Evolutionary conservation across 2,888 invertebrate species (phyloP), one percentile per base, ranked within the genome.

Genomic region (Ctena decussata): DNA sequence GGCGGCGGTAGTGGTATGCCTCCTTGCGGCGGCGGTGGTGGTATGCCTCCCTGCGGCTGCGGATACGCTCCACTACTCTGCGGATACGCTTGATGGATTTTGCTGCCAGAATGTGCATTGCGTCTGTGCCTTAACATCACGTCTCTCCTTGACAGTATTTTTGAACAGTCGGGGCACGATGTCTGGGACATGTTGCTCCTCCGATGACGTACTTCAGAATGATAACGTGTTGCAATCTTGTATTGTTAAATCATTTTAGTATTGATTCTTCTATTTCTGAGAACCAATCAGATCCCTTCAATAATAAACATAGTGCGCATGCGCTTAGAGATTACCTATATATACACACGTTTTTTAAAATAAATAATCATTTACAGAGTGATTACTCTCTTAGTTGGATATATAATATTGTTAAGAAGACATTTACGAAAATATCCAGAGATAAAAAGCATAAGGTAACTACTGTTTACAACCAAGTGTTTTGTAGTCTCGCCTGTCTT

Each of bases 61-160:
- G 65, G 65, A 65, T 65, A 65, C 21, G 65, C 65, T 65, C 18
- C 65, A 65, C 18, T 65, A 35, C 65, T 65, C 35, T 32, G 65
- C 21, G 65, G 65, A 65, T 65, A 65, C 65, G 65, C 65, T 65
- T 65, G 8, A 65, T 18, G 32, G 65, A 35, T 35, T 35, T 35
- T 32, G 35, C 35, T 12, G 18, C 65, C 32, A 65, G 35, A 35
- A 35, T 65, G 65, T 35, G 32, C 35, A 65, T 65, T 65, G 32
- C 65, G 65, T 65, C 65, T 65, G 35, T 65, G 65, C 18, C 65
- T 32, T 32, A 65, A 35, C 65, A 65, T 65, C 5, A 65, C 35
- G 35, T 65, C 65, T 21, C 65, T 32, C 15, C 65, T 65, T 35
- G 65, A 65, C 3, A 65, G 18, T 6, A 12, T 35, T 65, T 35